phyloP scores from a whole-genome alignment of 2,888 invertebrate species.

The Erynnis tages region DNA sequence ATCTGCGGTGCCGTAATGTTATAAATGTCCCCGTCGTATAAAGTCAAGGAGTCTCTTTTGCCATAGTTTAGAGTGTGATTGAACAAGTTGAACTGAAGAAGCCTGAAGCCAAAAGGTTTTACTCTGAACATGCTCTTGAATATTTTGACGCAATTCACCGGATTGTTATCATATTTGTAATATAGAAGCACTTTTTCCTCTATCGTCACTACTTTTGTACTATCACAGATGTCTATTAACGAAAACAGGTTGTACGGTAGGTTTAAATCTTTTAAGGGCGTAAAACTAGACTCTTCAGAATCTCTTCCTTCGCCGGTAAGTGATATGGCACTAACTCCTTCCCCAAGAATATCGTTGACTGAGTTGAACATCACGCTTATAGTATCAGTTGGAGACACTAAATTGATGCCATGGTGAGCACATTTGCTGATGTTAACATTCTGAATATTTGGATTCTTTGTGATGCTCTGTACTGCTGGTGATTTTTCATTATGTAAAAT shows the following conservation, averaged over 20 bases:
- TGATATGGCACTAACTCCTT: conserved; percentile 94
- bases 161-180: conserved; percentile 97
- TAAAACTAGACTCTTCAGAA: conserved; percentile 93
- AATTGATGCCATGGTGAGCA: conserved; percentile 95
- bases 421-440: conserved; percentile 91
- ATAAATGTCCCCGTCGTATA: conserved; percentile 96
- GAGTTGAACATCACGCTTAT: conserved; percentile 88
- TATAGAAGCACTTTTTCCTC: conserved; percentile 95
- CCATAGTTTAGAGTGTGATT: conserved; percentile 92
- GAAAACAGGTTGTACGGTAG: conserved; percentile 96
- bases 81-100: conserved; percentile 95
- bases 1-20: conserved; percentile 89
- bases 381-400: conserved; percentile 93
- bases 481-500: conserved; percentile 97
- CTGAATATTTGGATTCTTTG: conserved; percentile 90
- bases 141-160: conserved; percentile 98
- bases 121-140: conserved; percentile 92
- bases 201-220: conserved; percentile 93
- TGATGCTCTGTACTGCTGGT: conserved; percentile 94
- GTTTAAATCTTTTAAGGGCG: conserved; percentile 89
- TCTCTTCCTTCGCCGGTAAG: conserved; percentile 96
- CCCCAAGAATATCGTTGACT: conserved; percentile 91
- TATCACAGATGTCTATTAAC: conserved; percentile 97
- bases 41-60: conserved; percentile 90
- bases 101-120: conserved; percentile 93